Conservation (phyloP, 2,797 vertebrate species). For the Bufotes viridis region DNA sequence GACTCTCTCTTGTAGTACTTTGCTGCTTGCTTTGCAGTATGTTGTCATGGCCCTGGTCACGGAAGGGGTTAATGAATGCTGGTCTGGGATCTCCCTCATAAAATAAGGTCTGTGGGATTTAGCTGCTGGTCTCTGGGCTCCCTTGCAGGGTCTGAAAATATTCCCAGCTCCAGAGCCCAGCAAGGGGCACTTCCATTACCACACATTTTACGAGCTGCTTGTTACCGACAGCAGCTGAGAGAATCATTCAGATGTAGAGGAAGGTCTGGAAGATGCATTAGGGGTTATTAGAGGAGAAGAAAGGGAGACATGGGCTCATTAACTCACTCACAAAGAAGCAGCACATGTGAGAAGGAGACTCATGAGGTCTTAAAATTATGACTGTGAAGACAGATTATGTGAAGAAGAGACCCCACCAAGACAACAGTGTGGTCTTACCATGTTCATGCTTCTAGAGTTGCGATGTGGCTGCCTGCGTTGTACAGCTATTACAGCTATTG, state of each 20-base stretch:
- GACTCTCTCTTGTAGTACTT: no score
- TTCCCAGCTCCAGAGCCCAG: conserved; percentile 50
- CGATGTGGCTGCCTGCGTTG: not conserved
- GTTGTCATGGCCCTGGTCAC: not conserved
- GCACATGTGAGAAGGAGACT: conserved; percentile 49
- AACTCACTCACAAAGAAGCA: conserved; percentile 44
- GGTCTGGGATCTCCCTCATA: conserved; percentile 16
- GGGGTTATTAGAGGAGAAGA: conserved; percentile 49
- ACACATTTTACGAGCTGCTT: conserved; percentile 56
- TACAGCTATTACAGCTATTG: no score
- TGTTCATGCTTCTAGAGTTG: not conserved
- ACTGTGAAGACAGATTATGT: conserved; percentile 35
- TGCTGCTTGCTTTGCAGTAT: not conserved
- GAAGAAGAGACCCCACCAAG: conserved; percentile 41
- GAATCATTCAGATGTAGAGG: conserved; percentile 45
- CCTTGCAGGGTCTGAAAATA: conserved; percentile 37
- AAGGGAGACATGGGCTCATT: conserved; percentile 36
- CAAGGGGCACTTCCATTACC: conserved; percentile 59
- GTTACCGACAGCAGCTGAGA: conserved; percentile 59
- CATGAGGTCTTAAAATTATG: conserved; percentile 14
- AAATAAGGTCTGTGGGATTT: conserved; percentile 47
- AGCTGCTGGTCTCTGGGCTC: conserved; percentile 47
- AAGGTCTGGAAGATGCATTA: conserved; percentile 60
- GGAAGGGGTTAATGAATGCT: conserved; percentile 8
- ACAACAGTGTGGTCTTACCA: conserved; percentile 2